Base-by-base conservation (phyloP, 2,797 vertebrate species). In the Thripadectes ignobilis region DNA sequence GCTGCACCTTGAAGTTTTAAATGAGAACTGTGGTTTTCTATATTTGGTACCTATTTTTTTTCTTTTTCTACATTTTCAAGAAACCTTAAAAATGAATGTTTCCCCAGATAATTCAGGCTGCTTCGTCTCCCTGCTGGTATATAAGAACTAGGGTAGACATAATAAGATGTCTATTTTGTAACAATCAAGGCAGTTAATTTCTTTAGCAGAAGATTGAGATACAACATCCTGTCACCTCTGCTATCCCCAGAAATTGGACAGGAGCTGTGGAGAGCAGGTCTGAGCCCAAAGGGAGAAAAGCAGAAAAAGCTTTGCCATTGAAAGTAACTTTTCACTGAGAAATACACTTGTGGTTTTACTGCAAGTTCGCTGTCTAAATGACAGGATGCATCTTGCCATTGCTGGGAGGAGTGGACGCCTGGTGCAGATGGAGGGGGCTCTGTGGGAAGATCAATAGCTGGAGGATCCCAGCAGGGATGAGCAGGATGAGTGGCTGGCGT, bases 1-100 rank as follows among this genome's bases (percentile, higher is more conserved):
- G 1, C 80, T 32, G 75, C 83, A 94, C 73, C 92, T 92, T 86
- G 38, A 93, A 93, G 77, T 58, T 55, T 95, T 72, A 88, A 93
- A 84, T 76, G 92, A 94, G 83, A 88, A 36, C 36, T 58, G n/a
- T 55, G 32, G 12, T 78, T 71, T 88, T 89, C 93, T 93, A 55
- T 91, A 87, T 90, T 89, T 69, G 76, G 51, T 41, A n/a, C 39
- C 12, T 43, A 43, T 81, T 87, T 59, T 79, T 24, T 21, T 38
- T 19, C 18, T 41, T 19, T 21, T 21, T 3, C 29, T 54, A 5
- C 8, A 0, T 85, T 95, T 93, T 91, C 45, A 78, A 78, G 66
- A 91, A 85, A 85, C 72, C 41, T 85, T 80, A 54, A 59, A 91
- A 89, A 59, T 34, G 2, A 76, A 39, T 46, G 32, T 84, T 94